Evolutionary conservation across 2,113 vertebrate genomes (phyloP).

Genomic region (Pachyramphus minor): DNA sequence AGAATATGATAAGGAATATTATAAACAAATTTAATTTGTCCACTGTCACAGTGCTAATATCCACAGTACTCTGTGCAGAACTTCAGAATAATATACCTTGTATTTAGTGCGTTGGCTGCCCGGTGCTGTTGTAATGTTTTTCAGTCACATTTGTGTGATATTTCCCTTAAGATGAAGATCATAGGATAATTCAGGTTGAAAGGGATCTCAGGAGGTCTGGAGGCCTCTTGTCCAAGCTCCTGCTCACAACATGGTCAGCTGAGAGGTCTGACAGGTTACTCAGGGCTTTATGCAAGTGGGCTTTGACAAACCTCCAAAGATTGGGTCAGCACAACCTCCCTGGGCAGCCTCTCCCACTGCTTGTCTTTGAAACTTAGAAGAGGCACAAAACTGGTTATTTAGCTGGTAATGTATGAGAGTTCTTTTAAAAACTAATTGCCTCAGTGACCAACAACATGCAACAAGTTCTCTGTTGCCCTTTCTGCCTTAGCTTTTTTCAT

Average conservation of each 20-base stretch:
- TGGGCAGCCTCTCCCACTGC: background rate
- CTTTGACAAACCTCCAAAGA: background rate
- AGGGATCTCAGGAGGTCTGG: background rate
- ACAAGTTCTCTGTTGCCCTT: background rate
- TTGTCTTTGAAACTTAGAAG: background rate
- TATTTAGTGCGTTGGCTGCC: background rate
- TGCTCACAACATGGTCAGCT: background rate
- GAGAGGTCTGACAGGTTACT: background rate
- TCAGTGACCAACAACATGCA: background rate
- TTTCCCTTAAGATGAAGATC: background rate
- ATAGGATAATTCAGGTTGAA: background rate
- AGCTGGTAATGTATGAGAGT: background rate
- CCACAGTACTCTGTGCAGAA: background rate
- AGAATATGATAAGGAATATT: background rate
- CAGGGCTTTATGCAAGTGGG: background rate
- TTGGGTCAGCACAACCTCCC: background rate
- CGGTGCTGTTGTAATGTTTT: background rate
- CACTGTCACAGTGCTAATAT: background rate
- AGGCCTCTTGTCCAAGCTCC: background rate
- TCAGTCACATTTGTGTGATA: background rate
- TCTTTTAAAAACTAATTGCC: background rate
- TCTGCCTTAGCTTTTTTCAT: background rate
- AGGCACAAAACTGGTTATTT: background rate
- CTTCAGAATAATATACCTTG: background rate
- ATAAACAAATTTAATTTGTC: background rate